Evolutionary conservation across 2,113 vertebrate genomes (phyloP).

Genomic region (Aepyceros melampus): DNA sequence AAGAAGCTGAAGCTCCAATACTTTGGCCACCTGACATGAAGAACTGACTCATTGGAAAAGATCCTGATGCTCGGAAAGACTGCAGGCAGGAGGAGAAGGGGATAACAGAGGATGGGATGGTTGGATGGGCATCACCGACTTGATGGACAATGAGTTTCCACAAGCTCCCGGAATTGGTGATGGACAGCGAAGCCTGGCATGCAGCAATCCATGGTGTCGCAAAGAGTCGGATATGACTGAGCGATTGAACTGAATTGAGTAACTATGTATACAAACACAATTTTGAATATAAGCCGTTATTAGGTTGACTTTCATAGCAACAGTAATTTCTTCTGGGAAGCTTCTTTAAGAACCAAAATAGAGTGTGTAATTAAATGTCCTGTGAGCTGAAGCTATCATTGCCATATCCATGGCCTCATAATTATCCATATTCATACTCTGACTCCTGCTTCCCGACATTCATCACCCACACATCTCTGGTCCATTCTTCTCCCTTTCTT

Average conservation of each 20-base stretch:
- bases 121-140: neutral
- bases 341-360: neutral
- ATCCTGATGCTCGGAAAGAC: neutral
- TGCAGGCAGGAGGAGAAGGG: neutral
- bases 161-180: neutral
- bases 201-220: neutral
- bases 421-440: neutral
- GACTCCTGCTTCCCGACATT: neutral
- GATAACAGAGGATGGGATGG: neutral
- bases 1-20: neutral
- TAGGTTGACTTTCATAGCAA: neutral
- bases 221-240: neutral
- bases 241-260: neutral
- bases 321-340: neutral
- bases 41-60: neutral
- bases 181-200: neutral
- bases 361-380: neutral
- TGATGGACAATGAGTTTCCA: neutral
- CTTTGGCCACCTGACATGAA: neutral
- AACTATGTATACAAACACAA: neutral
- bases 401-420: accelerated
- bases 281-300: neutral
- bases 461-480: neutral
- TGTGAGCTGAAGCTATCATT: no score
- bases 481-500: neutral